These are phyloP conservation scores for Carabus problematicus DNA, from an alignment of 2,888 invertebrate species.

Conservation along the genomic window DNA sequence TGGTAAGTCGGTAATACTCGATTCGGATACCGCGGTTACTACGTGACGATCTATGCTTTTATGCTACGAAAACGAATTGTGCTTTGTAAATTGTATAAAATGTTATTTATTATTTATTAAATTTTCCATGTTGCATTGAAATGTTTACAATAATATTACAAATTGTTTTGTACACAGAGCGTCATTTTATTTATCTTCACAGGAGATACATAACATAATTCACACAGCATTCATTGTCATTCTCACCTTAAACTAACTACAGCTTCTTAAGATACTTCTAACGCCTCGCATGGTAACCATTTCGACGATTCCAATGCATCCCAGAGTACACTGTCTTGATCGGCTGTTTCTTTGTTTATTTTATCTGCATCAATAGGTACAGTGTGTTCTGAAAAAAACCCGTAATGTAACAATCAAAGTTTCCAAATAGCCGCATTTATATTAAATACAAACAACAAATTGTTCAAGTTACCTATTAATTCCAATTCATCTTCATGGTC, in stretches of 20 bases:
- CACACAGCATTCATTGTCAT: no score
- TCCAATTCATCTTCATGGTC: slow-evolving; percentile 72
- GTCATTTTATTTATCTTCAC: no score
- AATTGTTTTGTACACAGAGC: background rate
- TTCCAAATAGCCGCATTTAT: no score
- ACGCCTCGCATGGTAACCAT: slow-evolving; percentile 80
- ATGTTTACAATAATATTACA: slow-evolving; percentile 12
- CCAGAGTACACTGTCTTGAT: slow-evolving; percentile 79
- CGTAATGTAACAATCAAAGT: no score
- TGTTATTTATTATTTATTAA: slow-evolving; percentile 32
- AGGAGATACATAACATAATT: no score
- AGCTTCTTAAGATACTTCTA: slow-evolving; percentile 66
- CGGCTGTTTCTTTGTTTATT: slow-evolving; percentile 77
- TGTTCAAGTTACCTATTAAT: slow-evolving; percentile 67
- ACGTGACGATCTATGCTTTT: background rate
- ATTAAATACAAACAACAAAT: background rate
- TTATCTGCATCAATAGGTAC: slow-evolving; percentile 76
- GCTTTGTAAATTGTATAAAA: slow-evolving; percentile 15
- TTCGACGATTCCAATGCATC: slow-evolving; percentile 83
- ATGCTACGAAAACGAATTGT: background rate
- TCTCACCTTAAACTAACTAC: background rate
- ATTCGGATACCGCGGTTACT: background rate
- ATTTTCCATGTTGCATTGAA: background rate
- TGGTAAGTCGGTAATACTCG: slow-evolving; percentile 1
- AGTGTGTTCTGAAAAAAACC: slow-evolving; percentile 72